These are phyloP conservation scores for Cacoxenus indagator DNA, from an alignment of 2,888 invertebrate genomes.

Conservation along the genomic window DNA sequence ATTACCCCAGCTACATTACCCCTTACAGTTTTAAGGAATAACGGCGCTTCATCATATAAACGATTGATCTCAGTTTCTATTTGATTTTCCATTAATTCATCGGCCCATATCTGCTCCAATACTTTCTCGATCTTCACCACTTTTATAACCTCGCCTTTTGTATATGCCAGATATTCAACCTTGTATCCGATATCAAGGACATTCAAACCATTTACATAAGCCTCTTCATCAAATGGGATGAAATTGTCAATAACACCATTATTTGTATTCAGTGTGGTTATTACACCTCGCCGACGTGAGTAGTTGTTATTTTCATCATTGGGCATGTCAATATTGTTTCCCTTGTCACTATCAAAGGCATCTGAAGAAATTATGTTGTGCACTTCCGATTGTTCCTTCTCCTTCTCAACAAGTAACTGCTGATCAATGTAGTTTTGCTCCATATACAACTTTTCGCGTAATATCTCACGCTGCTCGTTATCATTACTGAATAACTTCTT, in stretches of 20 bases:
- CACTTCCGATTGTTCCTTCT: not conserved
- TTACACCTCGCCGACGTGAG: not conserved
- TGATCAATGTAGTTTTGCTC: slow-evolving; percentile 71
- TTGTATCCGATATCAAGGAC: not conserved
- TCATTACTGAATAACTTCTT: slow-evolving; percentile 41
- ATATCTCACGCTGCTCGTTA: slow-evolving; percentile 60
- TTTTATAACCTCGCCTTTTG: not conserved
- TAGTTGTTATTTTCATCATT: not conserved
- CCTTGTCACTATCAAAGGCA: not conserved
- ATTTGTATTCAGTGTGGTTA: not conserved
- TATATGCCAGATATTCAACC: not conserved
- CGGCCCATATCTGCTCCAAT: not conserved
- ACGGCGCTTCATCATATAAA: not conserved
- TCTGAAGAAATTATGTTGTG: not conserved
- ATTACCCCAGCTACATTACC: not conserved
- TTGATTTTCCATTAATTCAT: not conserved
- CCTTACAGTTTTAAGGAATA: not conserved
- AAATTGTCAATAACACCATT: not conserved
- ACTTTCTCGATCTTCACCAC: not conserved
- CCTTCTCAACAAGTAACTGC: slow-evolving; percentile 42
- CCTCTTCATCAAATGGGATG: not conserved
- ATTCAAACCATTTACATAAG: not conserved
- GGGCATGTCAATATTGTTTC: not conserved
- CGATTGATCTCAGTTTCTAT: not conserved
- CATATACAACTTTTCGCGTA: slow-evolving; percentile 70